A percentile compares a stretch with the other conserved stretches of the same genome.
Evolutionary conservation across 2,113 vertebrate species (phyloP).

Genomic region (Drymodes brunneopygia): DNA sequence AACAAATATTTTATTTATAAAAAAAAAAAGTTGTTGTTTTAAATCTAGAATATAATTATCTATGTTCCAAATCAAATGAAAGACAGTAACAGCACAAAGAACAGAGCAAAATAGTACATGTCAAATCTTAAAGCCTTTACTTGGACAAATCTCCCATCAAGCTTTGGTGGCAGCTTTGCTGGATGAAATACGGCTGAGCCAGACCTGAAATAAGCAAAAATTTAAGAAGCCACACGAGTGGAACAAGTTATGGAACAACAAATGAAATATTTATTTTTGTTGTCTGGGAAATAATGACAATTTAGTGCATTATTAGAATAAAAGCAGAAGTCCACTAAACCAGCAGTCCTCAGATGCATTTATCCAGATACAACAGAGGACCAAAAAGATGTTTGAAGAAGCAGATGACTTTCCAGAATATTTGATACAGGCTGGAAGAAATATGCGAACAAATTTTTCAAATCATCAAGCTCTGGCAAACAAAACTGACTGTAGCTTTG

Average conservation of each 20-base stretch:
- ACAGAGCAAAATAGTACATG: neutral
- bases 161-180: neutral
- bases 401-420: conserved; percentile 28
- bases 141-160: neutral
- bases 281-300: neutral
- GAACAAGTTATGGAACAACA: neutral
- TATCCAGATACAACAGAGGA: neutral
- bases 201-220: conserved; percentile 21
- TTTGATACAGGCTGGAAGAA: conserved; percentile 35
- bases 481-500: conserved; percentile 12
- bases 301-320: neutral
- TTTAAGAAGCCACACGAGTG: neutral
- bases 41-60: conserved; percentile 48
- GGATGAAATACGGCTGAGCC: neutral
- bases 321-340: neutral
- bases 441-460: neutral
- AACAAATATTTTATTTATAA: conserved; percentile 48
- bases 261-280: neutral
- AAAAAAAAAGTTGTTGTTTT: conserved; percentile 11
- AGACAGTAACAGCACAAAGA: neutral
- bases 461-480: conserved; percentile 23
- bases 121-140: neutral
- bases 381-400: conserved; percentile 6
- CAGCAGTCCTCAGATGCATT: neutral
- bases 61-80: conserved; percentile 41